phyloP scores from a whole-genome alignment of 2,888 invertebrate species.

The Corythucha ciliata region DNA sequence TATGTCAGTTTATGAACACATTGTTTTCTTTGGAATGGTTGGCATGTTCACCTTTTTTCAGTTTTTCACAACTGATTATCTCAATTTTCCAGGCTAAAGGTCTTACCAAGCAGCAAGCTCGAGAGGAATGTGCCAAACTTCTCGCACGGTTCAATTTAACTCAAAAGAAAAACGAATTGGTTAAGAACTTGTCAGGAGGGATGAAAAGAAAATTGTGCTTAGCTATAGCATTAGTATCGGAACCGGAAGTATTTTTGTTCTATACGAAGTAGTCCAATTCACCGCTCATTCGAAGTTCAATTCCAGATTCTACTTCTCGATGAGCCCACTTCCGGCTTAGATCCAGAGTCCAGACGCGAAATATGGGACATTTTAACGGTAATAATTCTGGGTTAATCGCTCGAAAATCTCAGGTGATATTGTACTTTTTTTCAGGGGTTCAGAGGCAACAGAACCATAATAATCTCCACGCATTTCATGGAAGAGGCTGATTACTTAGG shows the following conservation, averaged over 20 bases:
- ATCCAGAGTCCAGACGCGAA: conserved; percentile 76
- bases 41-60: too few species aligned
- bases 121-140: conserved; percentile 47
- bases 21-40: conserved; percentile 76
- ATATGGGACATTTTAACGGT: conserved; percentile 77
- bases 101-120: conserved; percentile 43
- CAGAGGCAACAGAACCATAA: conserved; percentile 53
- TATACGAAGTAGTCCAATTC: background rate
- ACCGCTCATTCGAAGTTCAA: too few species aligned
- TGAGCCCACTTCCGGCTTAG: conserved; percentile 83
- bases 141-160: too few species aligned
- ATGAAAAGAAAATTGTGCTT: conserved; percentile 83
- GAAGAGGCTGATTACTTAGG: conserved; percentile 89
- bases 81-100: conserved; percentile 61
- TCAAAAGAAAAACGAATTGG: too few species aligned
- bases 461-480: conserved; percentile 90
- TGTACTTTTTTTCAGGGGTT: conserved; percentile 52
- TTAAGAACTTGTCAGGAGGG: conserved; percentile 70
- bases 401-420: too few species aligned
- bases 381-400: too few species aligned
- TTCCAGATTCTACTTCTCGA: conserved; percentile 58
- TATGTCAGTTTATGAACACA: conserved; percentile 74
- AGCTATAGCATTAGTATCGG: conserved; percentile 75
- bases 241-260: conserved; percentile 48
- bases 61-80: too few species aligned